Evolutionary conservation across 64 coral and sea anemone genomes (phyloP).

Genomic region (Montipora foliosa): DNA sequence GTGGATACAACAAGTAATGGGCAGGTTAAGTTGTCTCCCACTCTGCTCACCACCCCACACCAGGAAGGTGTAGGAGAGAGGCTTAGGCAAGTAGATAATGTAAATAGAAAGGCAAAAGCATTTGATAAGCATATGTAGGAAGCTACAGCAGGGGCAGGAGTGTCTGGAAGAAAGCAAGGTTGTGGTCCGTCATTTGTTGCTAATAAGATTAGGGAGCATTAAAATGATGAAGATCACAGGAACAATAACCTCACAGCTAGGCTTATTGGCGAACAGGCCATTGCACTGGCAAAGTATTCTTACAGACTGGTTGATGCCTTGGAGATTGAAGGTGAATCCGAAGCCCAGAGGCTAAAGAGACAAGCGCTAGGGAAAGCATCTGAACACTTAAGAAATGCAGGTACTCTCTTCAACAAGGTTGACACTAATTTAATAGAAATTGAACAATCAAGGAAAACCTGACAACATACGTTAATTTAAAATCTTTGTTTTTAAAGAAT

Average conservation of each 20-base stretch:
- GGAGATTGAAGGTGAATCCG: constrained; percentile 21
- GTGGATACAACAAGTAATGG: not conserved
- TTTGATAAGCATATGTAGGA: constrained; percentile 12
- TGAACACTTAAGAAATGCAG: constrained; percentile 55
- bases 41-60: constrained; percentile 26
- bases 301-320: not conserved
- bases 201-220: constrained; percentile 30
- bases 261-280: constrained; percentile 51
- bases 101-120: not conserved
- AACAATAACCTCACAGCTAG: constrained; percentile 52
- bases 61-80: constrained; percentile 53
- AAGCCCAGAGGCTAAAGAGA: constrained; percentile 34
- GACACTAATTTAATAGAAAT: constrained; percentile 9
- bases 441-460: constrained; percentile 29
- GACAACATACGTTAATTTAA: not conserved
- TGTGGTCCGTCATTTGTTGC: constrained; percentile 63
- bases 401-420: constrained; percentile 50
- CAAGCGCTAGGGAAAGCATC: constrained; percentile 52
- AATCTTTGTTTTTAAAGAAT: not conserved
- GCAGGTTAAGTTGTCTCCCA: not conserved
- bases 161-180: not conserved
- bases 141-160: not conserved
- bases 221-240: constrained; percentile 50
- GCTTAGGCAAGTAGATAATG: constrained; percentile 38
- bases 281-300: constrained; percentile 9